Conservation (phyloP, 2,113 vertebrate genomes). For the Amblyopsis rosae region DNA sequence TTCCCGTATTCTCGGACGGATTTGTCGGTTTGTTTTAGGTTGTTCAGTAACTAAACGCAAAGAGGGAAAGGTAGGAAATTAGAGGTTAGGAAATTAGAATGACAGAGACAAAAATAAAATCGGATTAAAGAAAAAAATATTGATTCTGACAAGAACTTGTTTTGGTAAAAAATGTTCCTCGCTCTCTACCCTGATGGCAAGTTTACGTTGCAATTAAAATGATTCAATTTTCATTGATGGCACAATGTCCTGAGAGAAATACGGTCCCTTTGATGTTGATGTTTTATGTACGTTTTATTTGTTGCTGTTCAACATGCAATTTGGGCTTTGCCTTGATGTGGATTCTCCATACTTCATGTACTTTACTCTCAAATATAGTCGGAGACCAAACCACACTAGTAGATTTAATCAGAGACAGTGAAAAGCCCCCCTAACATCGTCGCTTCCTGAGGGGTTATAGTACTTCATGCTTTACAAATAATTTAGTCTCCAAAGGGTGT, state of each 20-base stretch:
- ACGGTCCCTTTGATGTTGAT: conserved; percentile 31
- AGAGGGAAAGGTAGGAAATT: background rate
- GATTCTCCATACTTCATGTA: conserved; percentile 43
- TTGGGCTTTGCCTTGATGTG: conserved; percentile 56
- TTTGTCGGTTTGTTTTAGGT: conserved; percentile 40
- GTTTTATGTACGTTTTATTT: conserved; percentile 49
- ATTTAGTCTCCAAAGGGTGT: conserved; percentile 8
- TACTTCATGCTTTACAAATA: background rate
- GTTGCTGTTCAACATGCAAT: conserved; percentile 48
- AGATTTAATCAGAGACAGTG: conserved; percentile 56
- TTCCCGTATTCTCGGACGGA: conserved; percentile 34
- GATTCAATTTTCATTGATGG: conserved; percentile 24
- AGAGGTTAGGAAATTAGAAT: background rate
- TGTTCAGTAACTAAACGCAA: conserved; percentile 32
- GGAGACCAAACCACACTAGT: conserved; percentile 64
- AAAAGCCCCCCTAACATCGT: conserved; percentile 42
- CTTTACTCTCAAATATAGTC: conserved; percentile 34
- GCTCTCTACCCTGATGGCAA: conserved; percentile 1
- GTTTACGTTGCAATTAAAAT: conserved; percentile 28
- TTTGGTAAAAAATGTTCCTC: background rate
- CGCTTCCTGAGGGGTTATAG: conserved; percentile 25
- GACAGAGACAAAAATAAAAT: background rate
- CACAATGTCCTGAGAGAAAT: conserved; percentile 12
- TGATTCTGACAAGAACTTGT: background rate
- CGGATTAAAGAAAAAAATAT: background rate